Conservation (phyloP, 1,140 invertebrate genomes). For the Drosophila ambigua region DNA sequence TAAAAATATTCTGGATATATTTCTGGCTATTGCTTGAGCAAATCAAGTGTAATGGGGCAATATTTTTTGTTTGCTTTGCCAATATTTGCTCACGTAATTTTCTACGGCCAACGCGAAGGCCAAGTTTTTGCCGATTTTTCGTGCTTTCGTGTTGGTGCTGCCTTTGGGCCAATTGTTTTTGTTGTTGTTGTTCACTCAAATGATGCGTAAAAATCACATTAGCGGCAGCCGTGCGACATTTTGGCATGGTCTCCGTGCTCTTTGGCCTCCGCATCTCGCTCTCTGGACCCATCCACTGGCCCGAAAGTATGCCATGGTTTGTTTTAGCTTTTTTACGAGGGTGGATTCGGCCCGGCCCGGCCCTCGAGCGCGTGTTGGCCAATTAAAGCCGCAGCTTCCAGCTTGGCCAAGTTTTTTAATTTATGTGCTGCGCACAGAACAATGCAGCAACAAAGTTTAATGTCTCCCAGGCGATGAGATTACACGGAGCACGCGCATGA, state of each 20-base stretch:
- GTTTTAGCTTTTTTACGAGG: background rate
- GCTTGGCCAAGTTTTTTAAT: conserved; percentile 59
- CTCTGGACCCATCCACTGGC: background rate
- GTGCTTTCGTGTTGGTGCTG: conserved; percentile 16
- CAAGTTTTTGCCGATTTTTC: conserved; percentile 33
- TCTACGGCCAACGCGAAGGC: conserved; percentile 40
- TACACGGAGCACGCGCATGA: background rate
- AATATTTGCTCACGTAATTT: conserved; percentile 75
- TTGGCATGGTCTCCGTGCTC: conserved; percentile 28
- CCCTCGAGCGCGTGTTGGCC: conserved; percentile 20
- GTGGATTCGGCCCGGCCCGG: background rate
- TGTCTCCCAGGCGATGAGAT: conserved; percentile 8
- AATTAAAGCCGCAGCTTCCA: conserved; percentile 53
- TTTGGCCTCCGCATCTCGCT: too few relatives aligned
- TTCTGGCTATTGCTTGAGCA: background rate
- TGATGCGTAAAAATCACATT: conserved; percentile 79
- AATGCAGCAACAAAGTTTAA: conserved; percentile 20
- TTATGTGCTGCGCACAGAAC: conserved; percentile 35
- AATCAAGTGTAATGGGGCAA: conserved; percentile 10
- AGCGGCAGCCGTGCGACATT: conserved; percentile 71
- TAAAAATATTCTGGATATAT: background rate
- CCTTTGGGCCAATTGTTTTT: conserved; percentile 51
- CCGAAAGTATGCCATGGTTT: conserved; percentile 35
- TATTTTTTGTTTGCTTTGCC: conserved; percentile 49
- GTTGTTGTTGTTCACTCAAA: conserved; percentile 56